Evolutionary conservation across 1,140 invertebrate genomes (phyloP).

Genomic region (Alviniconcha marisindica): DNA sequence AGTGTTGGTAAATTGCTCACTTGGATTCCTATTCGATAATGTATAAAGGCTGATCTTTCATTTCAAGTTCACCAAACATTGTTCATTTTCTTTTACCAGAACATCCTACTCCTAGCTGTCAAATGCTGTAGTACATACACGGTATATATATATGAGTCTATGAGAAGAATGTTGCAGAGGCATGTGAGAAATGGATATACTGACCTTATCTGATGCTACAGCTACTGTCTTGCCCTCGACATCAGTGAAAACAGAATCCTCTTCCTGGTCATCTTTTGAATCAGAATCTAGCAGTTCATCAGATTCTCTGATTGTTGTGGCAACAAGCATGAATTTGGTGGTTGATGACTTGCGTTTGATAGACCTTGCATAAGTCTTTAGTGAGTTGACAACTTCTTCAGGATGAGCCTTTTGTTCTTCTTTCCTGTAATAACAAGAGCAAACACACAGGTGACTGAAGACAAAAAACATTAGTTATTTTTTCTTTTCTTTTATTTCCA

Average conservation of each 20-base stretch:
- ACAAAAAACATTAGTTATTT: no score
- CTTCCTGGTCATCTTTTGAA: not conserved
- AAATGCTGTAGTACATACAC: no score
- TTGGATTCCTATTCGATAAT: no score
- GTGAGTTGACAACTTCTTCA: constrained; percentile 73
- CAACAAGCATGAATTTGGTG: constrained; percentile 64
- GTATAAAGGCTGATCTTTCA: no score
- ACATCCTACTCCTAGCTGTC: no score
- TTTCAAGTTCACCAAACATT: no score
- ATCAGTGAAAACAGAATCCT: constrained; percentile 15
- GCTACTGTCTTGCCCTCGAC: not conserved
- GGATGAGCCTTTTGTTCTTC: constrained; percentile 74
- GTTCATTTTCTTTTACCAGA: no score
- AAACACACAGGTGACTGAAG: no score
- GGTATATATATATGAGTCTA: no score
- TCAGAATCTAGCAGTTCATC: constrained; percentile 62
- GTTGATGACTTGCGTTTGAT: constrained; percentile 64
- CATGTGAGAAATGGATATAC: not conserved
- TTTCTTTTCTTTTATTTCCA: no score
- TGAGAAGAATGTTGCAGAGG: not conserved
- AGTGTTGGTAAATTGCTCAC: no score
- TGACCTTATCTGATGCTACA: not conserved
- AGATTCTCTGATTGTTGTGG: constrained; percentile 59
- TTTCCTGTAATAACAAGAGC: constrained; percentile 57
- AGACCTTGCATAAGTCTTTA: constrained; percentile 70